Evolutionary conservation across 2,888 invertebrate species (phyloP), one percentile per base, ranked within the genome.

Genomic region (Emmelina monodactyla): DNA sequence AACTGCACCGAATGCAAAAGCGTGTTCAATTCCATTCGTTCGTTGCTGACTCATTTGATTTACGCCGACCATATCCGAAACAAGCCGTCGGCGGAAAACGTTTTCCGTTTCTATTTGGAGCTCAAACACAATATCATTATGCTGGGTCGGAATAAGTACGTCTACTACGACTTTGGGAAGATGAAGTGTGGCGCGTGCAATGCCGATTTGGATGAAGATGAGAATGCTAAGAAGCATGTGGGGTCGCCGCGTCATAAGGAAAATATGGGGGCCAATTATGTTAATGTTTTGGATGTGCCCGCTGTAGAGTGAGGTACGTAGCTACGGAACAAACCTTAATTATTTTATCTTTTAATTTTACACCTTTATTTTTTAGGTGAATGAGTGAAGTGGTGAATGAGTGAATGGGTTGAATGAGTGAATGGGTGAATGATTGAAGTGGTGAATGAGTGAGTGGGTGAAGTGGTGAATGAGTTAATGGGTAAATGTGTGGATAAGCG

Each of bases 191-290:
- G 78, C 1, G 76, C 76, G 0, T 79, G 79, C 38, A 71, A 72
- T 2, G 49, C 51, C 1, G 72, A 73, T 29, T 31, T 79, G 0
- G 67, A 59, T 0, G 73, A 65, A 1, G 62, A 59, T 0, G 78
- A 79, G 53, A 78, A 75, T 1, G 79, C 76, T 0, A 79, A 79
- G 50, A 58, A 58, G 6, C 79, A 79, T 28, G 78, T 79, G 1
- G 58, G 73, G 14, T 76, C 78, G 1, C 33, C 62, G 1, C 61
- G 67, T 2, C 79, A 79, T 39, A 60, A 66, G 34, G 79, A 78
- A 35, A 72, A 64, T 35, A 79, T 79, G 78, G 79, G 78, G 58
- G 65, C 72, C 62, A 73, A 64, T 55, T 76, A 69, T 54, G 59
- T 72, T 47, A 67, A 54, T 54, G 44, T 64, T 41, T 43, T 71